Base-by-base conservation (phyloP, 2,113 vertebrate species). In the Xyrauchen texanus region DNA sequence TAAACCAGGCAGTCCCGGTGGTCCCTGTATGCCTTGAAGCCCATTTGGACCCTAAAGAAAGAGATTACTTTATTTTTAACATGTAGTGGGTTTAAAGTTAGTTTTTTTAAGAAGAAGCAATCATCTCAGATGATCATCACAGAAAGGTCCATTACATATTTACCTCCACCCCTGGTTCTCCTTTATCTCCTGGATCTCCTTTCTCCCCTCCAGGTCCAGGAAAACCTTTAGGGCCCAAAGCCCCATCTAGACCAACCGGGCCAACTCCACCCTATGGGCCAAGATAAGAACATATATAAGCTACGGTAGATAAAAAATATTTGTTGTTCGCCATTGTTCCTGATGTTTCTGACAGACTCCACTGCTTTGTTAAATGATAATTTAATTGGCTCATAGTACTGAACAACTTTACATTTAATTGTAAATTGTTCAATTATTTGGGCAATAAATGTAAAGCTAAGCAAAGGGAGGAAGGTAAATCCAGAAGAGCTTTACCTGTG, bases 1-100 rank as follows among this genome's bases (percentile, higher is more conserved):
- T 0, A 88, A 21, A 12, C 94, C 96, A 0, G 87, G 87, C 15
- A 92, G 83, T 63, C 90, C 94, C 0, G 80, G 13, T 15, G 86
- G 91, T 75, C 95, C 95, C 60, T 83, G 88, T 82, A 93, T 84
- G 0, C 95, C 95, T 0, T 85, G 84, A 4, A 89, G 82, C 46
- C 95, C 95, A 0, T 92, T 87, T 9, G 88, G 83, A 2, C 95
- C 95, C 96, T 97, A 87, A 79, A 61, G 9, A 68, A 7, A 84
- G 2, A 60, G 21, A 34, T 34, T 1, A 1, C 21, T 34, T 34
- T 34, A 34, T 34, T 34, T 34, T 34, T 1, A 34, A 34, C 21
- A 34, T 34, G 21, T 34, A 34, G 21, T 34, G 21, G 21, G 21
- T 34, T 69, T 55, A 12, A 66, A 62, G 4, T 4, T 58, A 1